Percentiles rank a stretch among this genome's conserved stretches.
Conservation (phyloP, 1,140 invertebrate species). For the Bombus superbus region DNA sequence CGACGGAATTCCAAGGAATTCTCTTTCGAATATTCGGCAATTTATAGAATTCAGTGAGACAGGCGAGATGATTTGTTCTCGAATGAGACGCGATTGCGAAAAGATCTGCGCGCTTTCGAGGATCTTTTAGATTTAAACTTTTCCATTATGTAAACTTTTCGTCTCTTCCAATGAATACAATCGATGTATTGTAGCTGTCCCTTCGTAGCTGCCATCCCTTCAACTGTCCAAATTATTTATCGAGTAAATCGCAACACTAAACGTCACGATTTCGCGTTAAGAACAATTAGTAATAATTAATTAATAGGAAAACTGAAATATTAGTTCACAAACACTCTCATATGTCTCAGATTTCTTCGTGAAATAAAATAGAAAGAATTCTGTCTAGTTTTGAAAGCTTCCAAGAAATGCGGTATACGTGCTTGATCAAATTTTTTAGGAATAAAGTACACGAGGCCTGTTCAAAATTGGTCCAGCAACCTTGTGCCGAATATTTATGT, state of each 20-base stretch:
- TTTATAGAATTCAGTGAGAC: neutral
- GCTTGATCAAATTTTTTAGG: neutral
- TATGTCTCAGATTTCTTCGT: neutral
- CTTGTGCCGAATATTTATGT: constrained; percentile 68
- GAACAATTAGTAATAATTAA: neutral
- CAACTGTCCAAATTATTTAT: neutral
- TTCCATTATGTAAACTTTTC: neutral
- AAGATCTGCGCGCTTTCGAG: neutral
- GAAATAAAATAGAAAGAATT: neutral
- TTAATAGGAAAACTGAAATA: neutral
- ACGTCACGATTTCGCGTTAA: neutral
- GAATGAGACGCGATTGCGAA: neutral
- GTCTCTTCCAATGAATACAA: neutral
- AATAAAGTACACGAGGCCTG: too few species aligned
- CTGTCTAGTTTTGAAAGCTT: neutral
- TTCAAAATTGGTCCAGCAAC: constrained; percentile 66
- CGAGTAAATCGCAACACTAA: neutral
- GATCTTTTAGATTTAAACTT: neutral
- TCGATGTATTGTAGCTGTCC: neutral
- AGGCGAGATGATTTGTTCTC: neutral
- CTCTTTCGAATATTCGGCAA: neutral
- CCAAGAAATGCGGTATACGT: neutral
- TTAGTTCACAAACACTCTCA: neutral
- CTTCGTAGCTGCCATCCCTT: neutral
- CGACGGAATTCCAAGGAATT: neutral